Evolutionary conservation across 2,797 vertebrate genomes (phyloP).

Genomic region (Phoeniculus purpureus): DNA sequence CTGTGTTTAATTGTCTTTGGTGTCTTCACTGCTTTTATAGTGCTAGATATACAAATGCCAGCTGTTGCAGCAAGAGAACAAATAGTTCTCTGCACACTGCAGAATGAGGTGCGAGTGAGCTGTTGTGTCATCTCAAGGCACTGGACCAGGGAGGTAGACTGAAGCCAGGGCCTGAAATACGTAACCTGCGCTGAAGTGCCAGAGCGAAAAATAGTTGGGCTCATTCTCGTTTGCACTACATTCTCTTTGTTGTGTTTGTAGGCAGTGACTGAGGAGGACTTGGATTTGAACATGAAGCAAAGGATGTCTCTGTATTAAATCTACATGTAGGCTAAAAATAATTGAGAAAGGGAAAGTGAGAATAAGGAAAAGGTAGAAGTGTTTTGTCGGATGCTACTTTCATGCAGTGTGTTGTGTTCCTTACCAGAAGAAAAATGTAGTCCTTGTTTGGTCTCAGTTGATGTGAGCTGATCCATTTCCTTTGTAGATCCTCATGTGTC

Average conservation of each 20-base stretch:
- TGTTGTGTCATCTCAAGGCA: neutral
- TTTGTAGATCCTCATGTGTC: neutral
- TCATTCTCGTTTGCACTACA: neutral
- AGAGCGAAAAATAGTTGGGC: neutral
- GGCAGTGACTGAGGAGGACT: neutral
- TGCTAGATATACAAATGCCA: neutral
- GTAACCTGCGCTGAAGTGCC: neutral
- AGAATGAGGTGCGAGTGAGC: slow-evolving; percentile 61
- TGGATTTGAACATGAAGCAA: neutral
- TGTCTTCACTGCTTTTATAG: rapidly evolving
- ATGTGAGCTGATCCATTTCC: neutral
- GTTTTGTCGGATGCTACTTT: neutral
- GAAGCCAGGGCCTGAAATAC: slow-evolving; percentile 34
- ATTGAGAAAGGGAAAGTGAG: neutral
- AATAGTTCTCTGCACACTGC: slow-evolving; percentile 18
- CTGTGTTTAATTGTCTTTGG: neutral
- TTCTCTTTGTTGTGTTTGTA: neutral
- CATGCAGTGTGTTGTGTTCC: neutral
- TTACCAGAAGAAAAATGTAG: neutral
- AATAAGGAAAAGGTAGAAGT: neutral
- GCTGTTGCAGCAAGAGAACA: slow-evolving; percentile 36
- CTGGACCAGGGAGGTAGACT: neutral
- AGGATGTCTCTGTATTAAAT: neutral
- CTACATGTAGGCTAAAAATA: neutral
- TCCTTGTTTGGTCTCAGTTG: neutral